These are phyloP conservation scores for Pantherophis alleghaniensis DNA, from an alignment of 2,797 vertebrate genomes.

Conservation along the genomic window DNA sequence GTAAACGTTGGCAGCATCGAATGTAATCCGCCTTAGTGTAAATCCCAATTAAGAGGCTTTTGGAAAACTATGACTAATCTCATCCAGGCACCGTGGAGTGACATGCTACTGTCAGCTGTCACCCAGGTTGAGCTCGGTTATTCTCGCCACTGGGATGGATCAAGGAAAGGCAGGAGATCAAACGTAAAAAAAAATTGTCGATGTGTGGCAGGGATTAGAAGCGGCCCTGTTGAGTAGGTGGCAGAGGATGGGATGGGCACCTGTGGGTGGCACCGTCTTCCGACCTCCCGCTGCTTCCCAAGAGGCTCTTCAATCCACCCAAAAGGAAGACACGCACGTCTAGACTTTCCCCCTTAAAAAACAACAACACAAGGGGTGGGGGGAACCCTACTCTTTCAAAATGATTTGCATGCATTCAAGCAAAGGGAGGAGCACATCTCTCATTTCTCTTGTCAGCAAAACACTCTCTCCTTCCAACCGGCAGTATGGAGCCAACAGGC, in stretches of 20 bases:
- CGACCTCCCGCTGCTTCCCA: background rate
- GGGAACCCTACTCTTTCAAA: background rate
- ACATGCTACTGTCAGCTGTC: constrained; percentile 2
- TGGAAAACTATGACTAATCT: constrained; percentile 13
- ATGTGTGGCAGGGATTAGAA: background rate
- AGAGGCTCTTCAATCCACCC: background rate
- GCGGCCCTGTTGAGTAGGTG: background rate
- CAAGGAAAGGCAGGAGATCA: background rate
- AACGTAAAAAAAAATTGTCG: background rate
- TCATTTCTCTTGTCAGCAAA: constrained; percentile 12
- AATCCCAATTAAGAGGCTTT: constrained; percentile 18
- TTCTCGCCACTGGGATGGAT: background rate
- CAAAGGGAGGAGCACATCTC: background rate
- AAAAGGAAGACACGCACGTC: background rate
- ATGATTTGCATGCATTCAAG: constrained; percentile 16
- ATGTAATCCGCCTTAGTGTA: constrained; percentile 9
- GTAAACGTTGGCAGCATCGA: background rate
- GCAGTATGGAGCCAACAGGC: constrained; percentile 2
- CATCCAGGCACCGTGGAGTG: background rate
- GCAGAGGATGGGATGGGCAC: background rate
- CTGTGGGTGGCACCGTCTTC: background rate
- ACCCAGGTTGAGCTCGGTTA: background rate
- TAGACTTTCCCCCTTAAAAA: background rate
- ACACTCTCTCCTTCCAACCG: background rate
- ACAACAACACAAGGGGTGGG: background rate